Evolutionary conservation across 2,797 vertebrate genomes (phyloP).

Genomic region (Pampus argenteus): DNA sequence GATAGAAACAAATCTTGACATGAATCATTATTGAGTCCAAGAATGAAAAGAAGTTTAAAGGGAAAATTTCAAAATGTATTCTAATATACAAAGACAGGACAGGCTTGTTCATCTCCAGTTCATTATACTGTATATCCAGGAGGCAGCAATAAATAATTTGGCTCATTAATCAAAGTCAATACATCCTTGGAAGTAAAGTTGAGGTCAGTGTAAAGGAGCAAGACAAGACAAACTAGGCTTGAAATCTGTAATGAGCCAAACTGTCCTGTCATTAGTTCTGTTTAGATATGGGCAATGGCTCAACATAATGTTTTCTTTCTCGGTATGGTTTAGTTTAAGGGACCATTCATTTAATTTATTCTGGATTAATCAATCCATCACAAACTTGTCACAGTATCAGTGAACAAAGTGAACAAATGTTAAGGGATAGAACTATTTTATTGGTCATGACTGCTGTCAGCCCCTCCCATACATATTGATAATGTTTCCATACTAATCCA

Average conservation of each 20-base stretch:
- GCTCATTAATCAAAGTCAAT: conserved; percentile 74
- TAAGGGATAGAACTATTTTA: not conserved
- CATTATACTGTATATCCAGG: conserved; percentile 49
- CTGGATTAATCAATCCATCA: not conserved
- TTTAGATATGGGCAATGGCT: not conserved
- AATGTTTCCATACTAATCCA: conserved; percentile 42
- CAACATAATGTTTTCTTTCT: not conserved
- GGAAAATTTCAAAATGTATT: conserved; percentile 36
- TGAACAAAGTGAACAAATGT: conserved; percentile 3
- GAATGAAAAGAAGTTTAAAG: conserved; percentile 17
- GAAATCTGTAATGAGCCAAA: conserved; percentile 49
- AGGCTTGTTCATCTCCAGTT: conserved; percentile 47
- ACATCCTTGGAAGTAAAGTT: conserved; percentile 63
- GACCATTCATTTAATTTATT: not conserved
- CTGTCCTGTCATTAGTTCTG: not conserved
- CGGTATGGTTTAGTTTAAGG: conserved; percentile 6
- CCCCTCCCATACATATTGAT: conserved; percentile 10
- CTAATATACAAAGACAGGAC: conserved; percentile 24
- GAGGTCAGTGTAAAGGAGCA: conserved; percentile 56
- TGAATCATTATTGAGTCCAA: conserved; percentile 4
- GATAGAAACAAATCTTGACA: not conserved
- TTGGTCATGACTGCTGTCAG: conserved; percentile 16
- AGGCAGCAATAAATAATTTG: conserved; percentile 47
- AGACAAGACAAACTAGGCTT: conserved; percentile 63
- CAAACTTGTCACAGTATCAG: not conserved